These are phyloP conservation scores for Phoebastria nigripes DNA, from an alignment of 2,797 vertebrate species.

Conservation along the genomic window DNA sequence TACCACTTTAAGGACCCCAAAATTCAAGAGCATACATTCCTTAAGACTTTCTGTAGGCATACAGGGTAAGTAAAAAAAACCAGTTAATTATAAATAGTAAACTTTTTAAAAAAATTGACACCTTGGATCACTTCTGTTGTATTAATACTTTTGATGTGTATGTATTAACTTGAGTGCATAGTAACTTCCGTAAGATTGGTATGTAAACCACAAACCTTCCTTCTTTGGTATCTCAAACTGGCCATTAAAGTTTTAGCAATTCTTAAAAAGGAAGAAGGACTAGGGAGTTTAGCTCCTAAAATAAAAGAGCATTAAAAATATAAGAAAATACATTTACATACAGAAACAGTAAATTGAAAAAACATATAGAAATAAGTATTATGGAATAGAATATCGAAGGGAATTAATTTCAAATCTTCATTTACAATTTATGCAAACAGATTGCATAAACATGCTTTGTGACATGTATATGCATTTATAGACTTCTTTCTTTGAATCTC, in stretches of 20 bases:
- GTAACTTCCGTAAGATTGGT: background rate
- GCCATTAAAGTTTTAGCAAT: background rate
- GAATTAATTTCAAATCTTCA: background rate
- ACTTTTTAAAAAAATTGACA: background rate
- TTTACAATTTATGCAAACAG: background rate
- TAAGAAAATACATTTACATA: background rate
- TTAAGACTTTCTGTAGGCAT: background rate
- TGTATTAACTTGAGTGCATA: background rate
- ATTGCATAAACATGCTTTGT: background rate
- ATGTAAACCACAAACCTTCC: background rate
- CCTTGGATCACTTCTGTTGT: background rate
- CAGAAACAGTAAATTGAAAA: background rate
- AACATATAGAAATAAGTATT: background rate
- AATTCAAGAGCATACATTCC: background rate
- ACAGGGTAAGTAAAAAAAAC: background rate
- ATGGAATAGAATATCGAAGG: background rate
- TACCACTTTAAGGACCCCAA: background rate
- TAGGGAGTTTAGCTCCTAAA: background rate
- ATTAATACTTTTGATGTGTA: background rate
- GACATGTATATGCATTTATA: background rate
- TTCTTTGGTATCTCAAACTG: background rate
- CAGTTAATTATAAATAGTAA: background rate
- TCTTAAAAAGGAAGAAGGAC: background rate
- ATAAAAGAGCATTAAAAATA: background rate
- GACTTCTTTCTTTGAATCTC: background rate